These are phyloP conservation scores for Propsilocerus akamusi DNA, from an alignment of 1,140 invertebrate species.

Conservation along the genomic window DNA sequence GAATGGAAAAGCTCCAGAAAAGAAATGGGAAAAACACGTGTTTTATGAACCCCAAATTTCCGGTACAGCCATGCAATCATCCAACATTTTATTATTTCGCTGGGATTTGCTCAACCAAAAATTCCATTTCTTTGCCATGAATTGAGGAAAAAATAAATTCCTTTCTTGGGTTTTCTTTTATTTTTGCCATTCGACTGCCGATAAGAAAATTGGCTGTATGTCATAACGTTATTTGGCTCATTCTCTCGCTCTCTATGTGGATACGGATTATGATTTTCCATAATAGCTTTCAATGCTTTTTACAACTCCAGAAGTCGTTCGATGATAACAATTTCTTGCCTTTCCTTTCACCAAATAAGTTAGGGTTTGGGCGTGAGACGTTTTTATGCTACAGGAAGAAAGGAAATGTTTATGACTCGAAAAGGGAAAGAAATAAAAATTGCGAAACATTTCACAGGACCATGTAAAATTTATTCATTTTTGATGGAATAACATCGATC, in stretches of 20 bases:
- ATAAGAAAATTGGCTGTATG: constrained; percentile 4
- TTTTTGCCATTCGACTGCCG: background rate
- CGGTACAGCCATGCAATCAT: background rate
- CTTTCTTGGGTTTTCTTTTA: background rate
- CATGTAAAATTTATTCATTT: too few relatives aligned
- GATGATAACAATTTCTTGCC: constrained; percentile 2
- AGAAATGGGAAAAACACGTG: background rate
- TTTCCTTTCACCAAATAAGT: too few relatives aligned
- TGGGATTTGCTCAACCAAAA: background rate
- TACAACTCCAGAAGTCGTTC: constrained; percentile 3
- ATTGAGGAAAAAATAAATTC: background rate
- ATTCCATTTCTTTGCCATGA: background rate
- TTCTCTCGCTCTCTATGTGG: too few relatives aligned
- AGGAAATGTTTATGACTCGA: too few relatives aligned
- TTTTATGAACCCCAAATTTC: constrained; percentile 4
- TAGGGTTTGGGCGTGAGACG: too few relatives aligned
- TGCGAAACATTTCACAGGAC: too few relatives aligned
- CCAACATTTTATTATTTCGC: too few relatives aligned
- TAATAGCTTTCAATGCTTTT: constrained; percentile 3
- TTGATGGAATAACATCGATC: too few relatives aligned
- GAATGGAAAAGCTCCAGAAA: background rate
- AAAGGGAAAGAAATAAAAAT: too few relatives aligned
- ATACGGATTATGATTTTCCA: constrained; percentile 2
- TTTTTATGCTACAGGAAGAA: too few relatives aligned
- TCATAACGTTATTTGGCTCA: constrained; percentile 3